phyloP scores from a whole-genome alignment of 2,113 vertebrate species.

The Bombycilla garrulus region DNA sequence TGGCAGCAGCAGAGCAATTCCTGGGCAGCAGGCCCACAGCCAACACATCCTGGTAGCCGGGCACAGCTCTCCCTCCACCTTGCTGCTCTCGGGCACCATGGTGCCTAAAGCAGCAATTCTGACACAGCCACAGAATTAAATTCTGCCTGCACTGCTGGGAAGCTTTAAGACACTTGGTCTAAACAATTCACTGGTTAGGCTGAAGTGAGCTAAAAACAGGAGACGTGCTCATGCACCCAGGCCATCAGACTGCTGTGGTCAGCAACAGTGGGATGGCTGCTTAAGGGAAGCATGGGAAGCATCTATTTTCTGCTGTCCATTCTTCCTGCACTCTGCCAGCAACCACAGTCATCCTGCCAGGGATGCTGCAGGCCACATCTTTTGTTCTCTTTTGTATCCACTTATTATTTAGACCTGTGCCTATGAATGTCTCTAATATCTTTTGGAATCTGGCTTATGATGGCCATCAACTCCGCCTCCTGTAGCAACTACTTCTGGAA shows the following conservation, averaged over 20 bases:
- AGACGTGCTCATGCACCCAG: neutral
- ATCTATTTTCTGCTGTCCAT: neutral
- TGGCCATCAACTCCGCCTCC: neutral
- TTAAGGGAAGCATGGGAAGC: accelerated
- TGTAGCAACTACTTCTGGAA: neutral
- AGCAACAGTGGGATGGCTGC: neutral
- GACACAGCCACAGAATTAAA: neutral
- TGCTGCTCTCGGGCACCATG: accelerated
- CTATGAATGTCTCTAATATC: neutral
- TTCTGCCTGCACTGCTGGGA: neutral
- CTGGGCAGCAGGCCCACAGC: neutral
- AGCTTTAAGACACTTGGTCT: neutral
- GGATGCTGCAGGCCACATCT: neutral
- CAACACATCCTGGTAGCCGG: accelerated
- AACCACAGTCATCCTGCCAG: neutral
- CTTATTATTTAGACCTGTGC: neutral
- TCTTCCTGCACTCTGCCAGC: neutral
- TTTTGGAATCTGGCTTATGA: neutral
- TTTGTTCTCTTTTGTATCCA: neutral
- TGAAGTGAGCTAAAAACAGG: neutral
- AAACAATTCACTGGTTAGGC: neutral
- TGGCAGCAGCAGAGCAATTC: neutral
- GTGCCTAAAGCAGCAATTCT: neutral
- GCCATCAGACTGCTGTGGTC: neutral
- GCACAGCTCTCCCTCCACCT: neutral